Conservation (phyloP, 2,888 invertebrate species). For the Ceriagrion tenellum region DNA sequence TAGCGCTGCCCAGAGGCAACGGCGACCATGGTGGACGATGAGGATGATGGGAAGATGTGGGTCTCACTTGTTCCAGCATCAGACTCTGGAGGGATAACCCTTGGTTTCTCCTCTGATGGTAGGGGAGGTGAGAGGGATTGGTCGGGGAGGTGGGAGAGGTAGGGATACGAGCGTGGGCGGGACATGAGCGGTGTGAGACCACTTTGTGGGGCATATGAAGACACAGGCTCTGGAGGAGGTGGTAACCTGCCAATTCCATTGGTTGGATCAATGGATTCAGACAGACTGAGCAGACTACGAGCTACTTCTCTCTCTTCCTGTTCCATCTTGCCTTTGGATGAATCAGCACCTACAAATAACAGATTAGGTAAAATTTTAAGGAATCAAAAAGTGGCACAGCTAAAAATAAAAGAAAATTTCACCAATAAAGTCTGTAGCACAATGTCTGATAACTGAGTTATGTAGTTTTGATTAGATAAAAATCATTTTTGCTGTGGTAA, state of each 20-base stretch:
- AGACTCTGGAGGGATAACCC: conserved; percentile 49
- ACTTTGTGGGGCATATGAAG: conserved; percentile 69
- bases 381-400: neutral
- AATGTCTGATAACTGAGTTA: neutral
- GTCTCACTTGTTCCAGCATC: neutral
- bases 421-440: too few relatives aligned
- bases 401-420: too few relatives aligned
- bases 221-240: neutral
- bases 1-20: conserved; percentile 73
- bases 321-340: conserved; percentile 59
- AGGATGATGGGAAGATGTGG: conserved; percentile 42
- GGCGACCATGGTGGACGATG: conserved; percentile 32
- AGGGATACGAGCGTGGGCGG: conserved; percentile 86
- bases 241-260: conserved; percentile 45
- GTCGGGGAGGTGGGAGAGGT: conserved; percentile 76
- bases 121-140: conserved; percentile 71
- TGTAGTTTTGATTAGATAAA: too few relatives aligned
- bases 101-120: conserved; percentile 69
- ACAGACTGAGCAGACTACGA: conserved; percentile 88
- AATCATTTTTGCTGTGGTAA: too few relatives aligned
- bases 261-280: conserved; percentile 78
- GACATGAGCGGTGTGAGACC: conserved; percentile 79
- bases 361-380: neutral
- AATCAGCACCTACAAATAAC: conserved; percentile 5
- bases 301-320: conserved; percentile 89